These are phyloP conservation scores for Dysdera silvatica DNA, from an alignment of 1,140 invertebrate species.

Conservation along the genomic window DNA sequence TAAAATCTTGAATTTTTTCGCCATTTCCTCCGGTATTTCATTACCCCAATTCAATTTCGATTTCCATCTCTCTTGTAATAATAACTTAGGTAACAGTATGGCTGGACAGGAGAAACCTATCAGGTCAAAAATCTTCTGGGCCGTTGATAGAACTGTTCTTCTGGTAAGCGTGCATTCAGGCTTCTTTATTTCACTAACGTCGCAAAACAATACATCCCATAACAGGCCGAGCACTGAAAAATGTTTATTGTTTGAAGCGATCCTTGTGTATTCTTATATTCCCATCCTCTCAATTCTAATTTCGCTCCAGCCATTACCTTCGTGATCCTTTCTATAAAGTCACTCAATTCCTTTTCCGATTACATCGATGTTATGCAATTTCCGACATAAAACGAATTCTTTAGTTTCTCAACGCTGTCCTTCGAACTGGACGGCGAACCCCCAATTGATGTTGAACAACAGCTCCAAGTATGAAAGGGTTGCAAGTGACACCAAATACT, in stretches of 20 bases:
- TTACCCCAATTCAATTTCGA: neutral
- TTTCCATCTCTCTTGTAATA: constrained; percentile 12
- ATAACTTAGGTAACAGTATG: neutral
- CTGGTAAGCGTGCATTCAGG: too few relatives aligned
- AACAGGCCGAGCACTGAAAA: too few relatives aligned
- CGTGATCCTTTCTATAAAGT: neutral
- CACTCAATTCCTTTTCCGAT: neutral
- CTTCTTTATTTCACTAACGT: too few relatives aligned
- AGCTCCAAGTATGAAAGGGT: constrained; percentile 3
- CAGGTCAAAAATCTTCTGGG: neutral
- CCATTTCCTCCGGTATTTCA: neutral
- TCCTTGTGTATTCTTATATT: neutral
- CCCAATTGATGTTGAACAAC: neutral
- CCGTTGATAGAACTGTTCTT: neutral
- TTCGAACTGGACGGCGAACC: neutral
- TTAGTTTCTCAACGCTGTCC: neutral
- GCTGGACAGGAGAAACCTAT: constrained; percentile 3
- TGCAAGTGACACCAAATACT: neutral
- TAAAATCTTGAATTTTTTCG: neutral
- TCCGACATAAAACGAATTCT: constrained; percentile 1
- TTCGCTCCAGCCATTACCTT: constrained; percentile 1
- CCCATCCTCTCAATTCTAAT: constrained; percentile 7
- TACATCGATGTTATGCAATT: neutral
- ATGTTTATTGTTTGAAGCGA: too few relatives aligned
- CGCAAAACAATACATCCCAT: too few relatives aligned